phyloP scores from a whole-genome alignment of 2,113 vertebrate genomes.

The Hydropotes inermis region DNA sequence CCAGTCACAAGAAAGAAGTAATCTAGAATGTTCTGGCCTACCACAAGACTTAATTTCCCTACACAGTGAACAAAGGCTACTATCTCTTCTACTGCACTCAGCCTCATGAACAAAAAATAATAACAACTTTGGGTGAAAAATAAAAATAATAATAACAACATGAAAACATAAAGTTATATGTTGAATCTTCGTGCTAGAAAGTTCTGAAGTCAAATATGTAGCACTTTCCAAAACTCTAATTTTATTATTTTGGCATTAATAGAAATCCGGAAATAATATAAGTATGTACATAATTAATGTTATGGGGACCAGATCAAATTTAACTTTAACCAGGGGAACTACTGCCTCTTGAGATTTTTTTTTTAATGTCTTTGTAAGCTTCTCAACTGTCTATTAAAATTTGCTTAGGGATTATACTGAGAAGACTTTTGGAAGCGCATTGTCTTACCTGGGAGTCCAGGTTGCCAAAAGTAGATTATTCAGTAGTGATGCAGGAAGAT shows the following conservation, averaged over 20 bases:
- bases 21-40: not conserved
- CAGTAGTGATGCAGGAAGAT: constrained; percentile 21
- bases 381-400: not conserved
- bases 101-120: not conserved
- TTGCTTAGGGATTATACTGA: not conserved
- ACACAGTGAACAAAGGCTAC: not conserved
- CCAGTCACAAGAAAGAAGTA: not conserved
- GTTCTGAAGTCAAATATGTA: not conserved
- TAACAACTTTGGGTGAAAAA: not conserved
- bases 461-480: constrained; percentile 34
- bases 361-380: not conserved
- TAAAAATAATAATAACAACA: not conserved
- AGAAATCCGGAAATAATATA: not conserved
- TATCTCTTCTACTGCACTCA: not conserved
- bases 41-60: not conserved
- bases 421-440: not conserved
- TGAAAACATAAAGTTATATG: not conserved
- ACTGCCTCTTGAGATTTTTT: not conserved
- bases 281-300: not conserved
- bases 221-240: not conserved
- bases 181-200: constrained; percentile 9
- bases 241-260: constrained; percentile 7
- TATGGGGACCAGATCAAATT: not conserved
- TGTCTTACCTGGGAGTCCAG: constrained; percentile 73
- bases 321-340: not conserved